A percentile compares a stretch with the other conserved stretches of the same genome.
Evolutionary conservation across 2,797 vertebrate genomes (phyloP).

Genomic region (Amniataba percoides): DNA sequence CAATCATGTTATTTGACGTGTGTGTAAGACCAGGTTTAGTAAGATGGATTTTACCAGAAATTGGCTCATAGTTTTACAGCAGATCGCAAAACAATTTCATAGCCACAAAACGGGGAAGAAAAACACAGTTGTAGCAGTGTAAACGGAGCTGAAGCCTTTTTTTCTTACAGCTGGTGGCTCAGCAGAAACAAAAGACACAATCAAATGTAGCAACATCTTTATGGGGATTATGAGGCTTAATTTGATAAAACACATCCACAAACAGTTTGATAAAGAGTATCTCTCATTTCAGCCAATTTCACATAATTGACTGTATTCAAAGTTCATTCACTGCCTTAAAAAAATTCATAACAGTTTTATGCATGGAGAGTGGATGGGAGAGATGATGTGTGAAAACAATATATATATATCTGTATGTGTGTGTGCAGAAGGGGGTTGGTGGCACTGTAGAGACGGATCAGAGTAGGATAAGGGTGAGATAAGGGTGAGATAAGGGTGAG

Average conservation of each 20-base stretch:
- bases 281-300: no score
- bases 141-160: background rate
- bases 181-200: background rate
- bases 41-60: background rate
- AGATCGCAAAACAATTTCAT: background rate
- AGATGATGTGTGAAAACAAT: background rate
- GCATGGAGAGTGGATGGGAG: background rate
- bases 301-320: background rate
- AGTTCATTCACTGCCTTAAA: background rate
- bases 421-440: background rate
- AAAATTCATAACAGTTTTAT: background rate
- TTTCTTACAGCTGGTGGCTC: background rate
- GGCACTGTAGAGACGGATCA: slow-evolving; percentile 16
- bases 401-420: background rate
- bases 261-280: background rate
- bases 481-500: slow-evolving; percentile 51
- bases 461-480: slow-evolving; percentile 31
- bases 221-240: background rate
- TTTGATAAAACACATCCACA: background rate
- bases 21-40: background rate
- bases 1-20: background rate
- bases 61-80: background rate
- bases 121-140: background rate
- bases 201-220: background rate
- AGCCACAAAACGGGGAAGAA: slow-evolving; percentile 4